phyloP scores from a whole-genome alignment of 2,113 vertebrate species.

The Hiodon tergisus region DNA sequence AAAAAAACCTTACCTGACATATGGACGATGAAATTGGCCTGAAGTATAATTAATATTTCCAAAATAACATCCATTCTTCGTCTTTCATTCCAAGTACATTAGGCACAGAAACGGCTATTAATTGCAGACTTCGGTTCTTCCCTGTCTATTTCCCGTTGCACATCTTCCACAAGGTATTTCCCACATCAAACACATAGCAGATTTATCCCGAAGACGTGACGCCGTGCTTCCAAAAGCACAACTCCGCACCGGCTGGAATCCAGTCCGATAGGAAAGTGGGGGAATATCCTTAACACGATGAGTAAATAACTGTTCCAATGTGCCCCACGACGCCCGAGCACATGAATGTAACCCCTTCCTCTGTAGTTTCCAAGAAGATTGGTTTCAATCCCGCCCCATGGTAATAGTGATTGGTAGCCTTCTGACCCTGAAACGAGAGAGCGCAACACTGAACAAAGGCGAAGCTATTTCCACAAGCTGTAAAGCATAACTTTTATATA shows the following conservation, averaged over 20 bases:
- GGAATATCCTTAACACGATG: conserved; percentile 33
- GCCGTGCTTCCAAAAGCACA: conserved; percentile 37
- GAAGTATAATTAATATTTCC: conserved; percentile 95
- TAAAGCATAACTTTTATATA: not conserved
- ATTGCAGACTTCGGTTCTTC: conserved; percentile 71
- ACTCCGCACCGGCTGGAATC: conserved; percentile 37
- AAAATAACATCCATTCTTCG: conserved; percentile 96
- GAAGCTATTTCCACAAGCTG: not conserved
- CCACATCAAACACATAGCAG: conserved; percentile 83
- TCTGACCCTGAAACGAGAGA: conserved; percentile 32
- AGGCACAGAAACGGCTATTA: conserved; percentile 72
- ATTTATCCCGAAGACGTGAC: conserved; percentile 46
- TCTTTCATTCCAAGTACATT: conserved; percentile 94
- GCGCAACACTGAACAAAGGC: not conserved
- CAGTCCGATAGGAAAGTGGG: conserved; percentile 30
- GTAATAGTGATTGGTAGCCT: conserved; percentile 29
- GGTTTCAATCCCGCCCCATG: conserved; percentile 39
- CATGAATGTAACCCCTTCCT: conserved; percentile 31
- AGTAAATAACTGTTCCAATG: conserved; percentile 42
- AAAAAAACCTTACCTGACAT: conserved; percentile 79
- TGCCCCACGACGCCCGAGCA: conserved; percentile 36
- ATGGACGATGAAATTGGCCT: conserved; percentile 92
- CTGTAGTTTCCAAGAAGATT: conserved; percentile 36
- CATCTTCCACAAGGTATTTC: conserved; percentile 76
- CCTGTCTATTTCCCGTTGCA: conserved; percentile 70